Percentiles rank a stretch among this genome's conserved stretches.
phyloP scores from a whole-genome alignment of 2,797 vertebrate genomes.

The Momotus momota region DNA sequence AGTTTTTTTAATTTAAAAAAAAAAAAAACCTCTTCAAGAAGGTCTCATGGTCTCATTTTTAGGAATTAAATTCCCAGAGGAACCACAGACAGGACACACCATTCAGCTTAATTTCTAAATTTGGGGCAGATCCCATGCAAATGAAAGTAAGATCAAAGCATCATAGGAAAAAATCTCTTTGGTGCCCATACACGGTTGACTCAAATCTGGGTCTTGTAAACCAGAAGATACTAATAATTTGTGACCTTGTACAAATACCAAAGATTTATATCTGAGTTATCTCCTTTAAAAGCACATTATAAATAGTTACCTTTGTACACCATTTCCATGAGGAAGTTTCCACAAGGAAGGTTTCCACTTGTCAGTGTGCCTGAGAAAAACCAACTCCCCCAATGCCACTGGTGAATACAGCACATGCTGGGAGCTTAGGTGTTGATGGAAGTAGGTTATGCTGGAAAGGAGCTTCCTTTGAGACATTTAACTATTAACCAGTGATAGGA shows the following conservation, averaged over 20 bases:
- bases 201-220: background rate
- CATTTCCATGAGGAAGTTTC: background rate
- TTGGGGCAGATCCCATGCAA: background rate
- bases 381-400: background rate
- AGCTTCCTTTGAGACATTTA: constrained; percentile 9
- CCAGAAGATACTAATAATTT: background rate
- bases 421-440: background rate
- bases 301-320: background rate
- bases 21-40: background rate
- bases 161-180: background rate
- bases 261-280: background rate
- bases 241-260: background rate
- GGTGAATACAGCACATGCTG: background rate
- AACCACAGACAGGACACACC: background rate
- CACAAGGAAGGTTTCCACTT: background rate
- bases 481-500: background rate
- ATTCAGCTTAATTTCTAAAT: background rate
- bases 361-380: rapidly evolving
- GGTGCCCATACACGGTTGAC: background rate
- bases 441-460: background rate
- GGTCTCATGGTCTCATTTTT: background rate
- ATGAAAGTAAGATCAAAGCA: background rate
- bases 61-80: background rate
- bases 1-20: background rate
- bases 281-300: background rate